These are phyloP conservation scores for Pogonognathellus flavescens DNA, from an alignment of 1,140 invertebrate species.

Conservation along the genomic window DNA sequence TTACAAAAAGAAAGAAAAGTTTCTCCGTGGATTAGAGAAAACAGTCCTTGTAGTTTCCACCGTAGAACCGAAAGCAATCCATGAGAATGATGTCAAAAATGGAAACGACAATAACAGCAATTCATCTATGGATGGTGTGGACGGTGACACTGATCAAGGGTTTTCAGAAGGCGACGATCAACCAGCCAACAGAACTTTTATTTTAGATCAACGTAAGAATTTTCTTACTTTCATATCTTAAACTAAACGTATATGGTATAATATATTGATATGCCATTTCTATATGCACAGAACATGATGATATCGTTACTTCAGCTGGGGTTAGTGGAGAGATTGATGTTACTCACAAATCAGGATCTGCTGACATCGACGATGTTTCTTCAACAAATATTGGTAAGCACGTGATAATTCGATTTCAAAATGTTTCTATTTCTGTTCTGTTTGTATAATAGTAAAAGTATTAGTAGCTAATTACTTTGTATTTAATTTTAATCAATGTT, in stretches of 20 bases:
- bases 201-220: constrained; percentile 7
- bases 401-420: background rate
- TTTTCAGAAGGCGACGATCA: constrained; percentile 32
- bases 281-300: background rate
- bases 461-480: too few species aligned
- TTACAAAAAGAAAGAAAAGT: constrained; percentile 96
- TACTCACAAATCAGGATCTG: background rate
- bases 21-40: constrained; percentile 93
- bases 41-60: constrained; percentile 95
- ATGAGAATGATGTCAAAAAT: constrained; percentile 29
- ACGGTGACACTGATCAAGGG: constrained; percentile 8
- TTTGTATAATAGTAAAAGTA: too few species aligned
- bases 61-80: constrained; percentile 78
- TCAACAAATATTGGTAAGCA: constrained; percentile 28
- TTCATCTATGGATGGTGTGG: constrained; percentile 13
- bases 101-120: constrained; percentile 47
- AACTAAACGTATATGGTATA: too few species aligned
- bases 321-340: background rate
- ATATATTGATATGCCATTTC: too few species aligned
- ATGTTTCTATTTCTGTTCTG: too few species aligned
- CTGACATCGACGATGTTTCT: background rate
- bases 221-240: background rate
- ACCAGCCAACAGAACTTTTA: constrained; percentile 11
- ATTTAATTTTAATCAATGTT: background rate
- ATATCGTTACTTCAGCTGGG: constrained; percentile 19